Evolutionary conservation across 2,797 vertebrate genomes (phyloP).

Genomic region (Fratercula arctica): DNA sequence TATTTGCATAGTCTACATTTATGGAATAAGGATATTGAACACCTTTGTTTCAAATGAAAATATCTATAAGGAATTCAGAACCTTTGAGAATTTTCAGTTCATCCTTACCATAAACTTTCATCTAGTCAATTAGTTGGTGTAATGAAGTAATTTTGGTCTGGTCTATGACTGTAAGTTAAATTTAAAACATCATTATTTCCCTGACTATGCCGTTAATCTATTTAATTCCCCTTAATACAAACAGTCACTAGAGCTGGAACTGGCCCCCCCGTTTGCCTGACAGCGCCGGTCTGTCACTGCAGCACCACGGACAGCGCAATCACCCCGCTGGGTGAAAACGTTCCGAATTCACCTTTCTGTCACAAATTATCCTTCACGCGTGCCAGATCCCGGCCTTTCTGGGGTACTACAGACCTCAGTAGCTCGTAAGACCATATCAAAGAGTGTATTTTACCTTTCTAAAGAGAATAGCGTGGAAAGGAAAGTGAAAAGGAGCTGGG

Average conservation of each 20-base stretch:
- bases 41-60: not conserved
- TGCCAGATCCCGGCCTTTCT: not conserved
- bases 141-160: not conserved
- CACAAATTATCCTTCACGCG: not conserved
- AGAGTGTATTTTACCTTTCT: not conserved
- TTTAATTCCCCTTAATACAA: not conserved
- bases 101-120: not conserved
- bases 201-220: not conserved
- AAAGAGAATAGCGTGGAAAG: not conserved
- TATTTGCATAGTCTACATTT: not conserved
- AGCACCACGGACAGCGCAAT: not conserved
- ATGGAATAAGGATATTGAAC: not conserved
- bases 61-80: not conserved
- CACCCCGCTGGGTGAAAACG: not conserved
- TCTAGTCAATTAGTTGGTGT: not conserved
- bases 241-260: not conserved
- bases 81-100: not conserved
- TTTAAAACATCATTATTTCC: not conserved
- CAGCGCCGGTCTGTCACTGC: accelerated
- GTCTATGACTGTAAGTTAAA: not conserved
- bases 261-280: accelerated
- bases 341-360: not conserved
- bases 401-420: not conserved
- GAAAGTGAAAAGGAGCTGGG: not conserved
- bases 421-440: accelerated